Evolutionary conservation across 2,888 invertebrate species (phyloP), one percentile per base, ranked within the genome.

Genomic region (Orthosia gothica): DNA sequence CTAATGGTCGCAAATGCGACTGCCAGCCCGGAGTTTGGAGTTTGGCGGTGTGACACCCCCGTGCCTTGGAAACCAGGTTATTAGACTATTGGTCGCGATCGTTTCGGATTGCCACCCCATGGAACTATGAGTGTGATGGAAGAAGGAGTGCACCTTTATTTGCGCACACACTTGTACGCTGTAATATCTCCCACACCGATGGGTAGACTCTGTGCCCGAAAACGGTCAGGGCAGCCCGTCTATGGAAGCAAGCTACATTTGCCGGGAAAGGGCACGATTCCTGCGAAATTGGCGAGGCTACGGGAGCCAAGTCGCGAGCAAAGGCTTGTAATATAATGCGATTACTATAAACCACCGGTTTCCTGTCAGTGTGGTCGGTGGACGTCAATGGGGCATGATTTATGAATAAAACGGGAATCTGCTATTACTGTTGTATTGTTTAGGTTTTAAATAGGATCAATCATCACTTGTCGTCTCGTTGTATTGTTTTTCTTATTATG

Each of bases 281-380:
- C 40, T n/a, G n/a, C 2, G 32, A 5, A n/a, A 61, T 15, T 40
- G 40, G 9, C 40, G 40, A 20, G 20, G 15, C 20, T 9, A 11
- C 13, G 20, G 16, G 16, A 61, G 61, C 20, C 4, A 61, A 45
- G 1, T 9, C 61, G 15, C 20, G 45, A 40, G 45, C 23, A 61
- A 61, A 61, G 9, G 15, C 45, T 45, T 20, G 20, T 59, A 20
- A n/a, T 62, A 45, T 23, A 62, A 47, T 32, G 5, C 65, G 55
- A 57, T 61, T 40, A 32, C 13, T 26, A 11, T n/a, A 40, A 18
- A 3, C 54, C 49, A 54, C 18, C 20, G 18, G n/a, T 82, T 82
- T 80, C 79, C 79, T 71, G 55, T 20, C 54, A n/a, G 7, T 80
- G 64, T n/a, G 74, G 64, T 15, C 13, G 5, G 0, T 50, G 5